Base-by-base conservation (phyloP, 2,888 invertebrate species). In the Leucoma salicis region DNA sequence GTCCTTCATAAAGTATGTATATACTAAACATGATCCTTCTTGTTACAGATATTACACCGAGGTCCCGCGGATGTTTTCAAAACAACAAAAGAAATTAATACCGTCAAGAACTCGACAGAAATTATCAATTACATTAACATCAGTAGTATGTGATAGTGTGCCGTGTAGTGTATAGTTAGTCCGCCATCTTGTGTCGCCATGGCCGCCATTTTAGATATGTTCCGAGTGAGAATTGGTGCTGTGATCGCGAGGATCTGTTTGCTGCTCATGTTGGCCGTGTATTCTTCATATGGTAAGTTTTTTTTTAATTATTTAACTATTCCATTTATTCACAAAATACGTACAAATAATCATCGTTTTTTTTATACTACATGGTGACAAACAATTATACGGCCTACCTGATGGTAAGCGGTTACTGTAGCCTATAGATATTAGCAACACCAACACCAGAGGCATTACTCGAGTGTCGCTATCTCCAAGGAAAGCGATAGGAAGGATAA, bases 211-310 rank as follows among this genome's bases (percentile, higher is more conserved):
- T 75, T 72, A 74, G 66, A 69, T 66, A 57, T 70, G 70, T 72
- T 72, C 34, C 68, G 67, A 15, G 64, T 74, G 49, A 62, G 62
- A 42, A 55, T 74, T 57, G 77, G 75, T 43, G 76, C 67, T 31
- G 56, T 76, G 57, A 46, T 77, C 54, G 66, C 71, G 46, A 72
- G 70, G 42, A 60, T 72, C 38, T 63, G 74, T 41, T 53, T 87
- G 61, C 74, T 87, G 64, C 64, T 87, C 27, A 67, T 73, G 40
- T 41, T 82, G 39, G 76, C 82, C 18, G 87, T 88, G 5, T 86
- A 84, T 60, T 86, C 87, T 25, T 81, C 87, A 53, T 78, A 87
- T 53, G 88, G 88, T 88, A 13, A 82, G 88, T 76, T 3, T 3
- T 48, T 50, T 29, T 29, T 14, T 29, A 27, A 11, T 11, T n/a